A percentile compares a stretch with the other conserved stretches of the same genome.
phyloP scores from a whole-genome alignment of 1,140 invertebrate species.

The Charaxes varanes region DNA sequence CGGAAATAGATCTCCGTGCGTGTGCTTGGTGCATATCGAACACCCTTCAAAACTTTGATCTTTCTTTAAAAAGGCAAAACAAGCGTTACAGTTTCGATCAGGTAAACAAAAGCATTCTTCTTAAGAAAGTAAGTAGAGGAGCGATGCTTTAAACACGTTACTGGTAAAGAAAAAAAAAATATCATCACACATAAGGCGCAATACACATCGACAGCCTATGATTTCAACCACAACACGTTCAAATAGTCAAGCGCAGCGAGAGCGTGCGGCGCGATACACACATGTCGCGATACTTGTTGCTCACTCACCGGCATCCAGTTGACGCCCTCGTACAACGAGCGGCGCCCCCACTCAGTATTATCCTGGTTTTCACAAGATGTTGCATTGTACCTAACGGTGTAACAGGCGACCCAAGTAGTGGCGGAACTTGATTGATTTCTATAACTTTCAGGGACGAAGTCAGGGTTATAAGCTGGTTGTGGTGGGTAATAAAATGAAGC shows the following conservation, averaged over 20 bases:
- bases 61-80: conserved; percentile 32
- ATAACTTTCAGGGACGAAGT: conserved; percentile 35
- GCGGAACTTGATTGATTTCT: conserved; percentile 21
- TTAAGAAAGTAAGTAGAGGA: conserved; percentile 19
- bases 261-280: conserved; percentile 41
- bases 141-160: conserved; percentile 25
- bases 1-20: conserved; percentile 61
- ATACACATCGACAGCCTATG: too few relatives aligned
- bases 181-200: conserved; percentile 29
- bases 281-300: conserved; percentile 33
- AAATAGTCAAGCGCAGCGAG: conserved; percentile 39
- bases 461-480: conserved; percentile 54
- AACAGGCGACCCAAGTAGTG: conserved; percentile 23
- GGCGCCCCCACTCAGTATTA: conserved; percentile 39
- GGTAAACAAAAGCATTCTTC: conserved; percentile 27
- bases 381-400: conserved; percentile 27
- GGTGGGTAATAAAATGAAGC: conserved; percentile 37
- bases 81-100: conserved; percentile 25
- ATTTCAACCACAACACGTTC: conserved; percentile 12
- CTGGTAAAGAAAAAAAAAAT: conserved; percentile 20
- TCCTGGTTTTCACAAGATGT: conserved; percentile 28
- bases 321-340: conserved; percentile 60
- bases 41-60: conserved; percentile 50
- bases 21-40: conserved; percentile 52
- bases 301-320: conserved; percentile 61